Percentiles rank a stretch among this genome's conserved stretches.
Conservation (phyloP, 2,113 vertebrate genomes). For the Gymnogyps californianus region DNA sequence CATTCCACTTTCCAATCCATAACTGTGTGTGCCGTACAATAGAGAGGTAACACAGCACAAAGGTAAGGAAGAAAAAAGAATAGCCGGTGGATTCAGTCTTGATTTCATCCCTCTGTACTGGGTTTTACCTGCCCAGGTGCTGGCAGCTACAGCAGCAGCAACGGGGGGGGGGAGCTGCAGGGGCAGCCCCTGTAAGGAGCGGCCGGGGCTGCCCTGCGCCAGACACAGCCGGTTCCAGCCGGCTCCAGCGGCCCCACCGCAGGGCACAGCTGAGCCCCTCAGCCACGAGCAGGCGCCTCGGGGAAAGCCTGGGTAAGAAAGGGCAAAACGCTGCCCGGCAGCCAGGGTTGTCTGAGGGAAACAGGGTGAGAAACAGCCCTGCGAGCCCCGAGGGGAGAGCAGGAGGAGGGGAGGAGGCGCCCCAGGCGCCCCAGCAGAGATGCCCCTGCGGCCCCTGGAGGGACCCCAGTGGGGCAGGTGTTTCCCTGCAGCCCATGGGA, state of each 20-base stretch:
- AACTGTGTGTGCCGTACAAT: fast-evolving
- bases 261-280: no score
- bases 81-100: neutral
- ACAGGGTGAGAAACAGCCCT: neutral
- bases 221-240: no score
- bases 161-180: no score
- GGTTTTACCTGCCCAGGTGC: fast-evolving
- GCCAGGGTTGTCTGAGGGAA: neutral
- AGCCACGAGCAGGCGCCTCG: neutral
- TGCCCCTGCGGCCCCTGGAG: neutral
- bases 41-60: neutral
- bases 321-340: neutral
- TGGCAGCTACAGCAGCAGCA: neutral
- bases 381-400: neutral
- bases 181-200: no score
- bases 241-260: no score
- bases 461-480: fast-evolving
- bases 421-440: neutral
- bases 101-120: neutral
- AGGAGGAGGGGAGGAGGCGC: neutral
- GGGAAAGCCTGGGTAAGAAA: neutral
- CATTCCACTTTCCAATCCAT: neutral
- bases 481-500: fast-evolving
- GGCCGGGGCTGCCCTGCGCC: no score
- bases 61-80: neutral